phyloP scores from a whole-genome alignment of 1,140 invertebrate genomes.

The Oncopeltus fasciatus region DNA sequence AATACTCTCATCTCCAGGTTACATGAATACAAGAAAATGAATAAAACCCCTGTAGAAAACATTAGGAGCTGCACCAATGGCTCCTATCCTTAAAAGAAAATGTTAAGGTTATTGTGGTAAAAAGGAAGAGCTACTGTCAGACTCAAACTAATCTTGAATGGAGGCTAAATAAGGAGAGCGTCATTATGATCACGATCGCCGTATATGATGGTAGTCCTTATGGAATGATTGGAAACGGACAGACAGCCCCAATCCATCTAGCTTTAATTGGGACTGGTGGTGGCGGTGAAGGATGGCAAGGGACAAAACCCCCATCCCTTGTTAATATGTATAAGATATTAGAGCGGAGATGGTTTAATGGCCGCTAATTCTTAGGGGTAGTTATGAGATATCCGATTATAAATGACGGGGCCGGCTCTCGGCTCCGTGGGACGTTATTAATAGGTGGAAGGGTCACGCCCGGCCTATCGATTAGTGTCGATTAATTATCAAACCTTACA shows the following conservation, averaged over 20 bases:
- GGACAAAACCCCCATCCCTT: neutral
- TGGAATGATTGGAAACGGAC: constrained; percentile 3
- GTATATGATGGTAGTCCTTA: neutral
- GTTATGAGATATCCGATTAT: constrained; percentile 5
- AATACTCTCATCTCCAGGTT: no score
- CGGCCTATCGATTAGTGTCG: constrained; percentile 1
- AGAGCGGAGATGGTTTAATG: constrained; percentile 1
- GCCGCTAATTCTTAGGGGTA: constrained; percentile 6
- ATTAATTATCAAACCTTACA: constrained; percentile 1
- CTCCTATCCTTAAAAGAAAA: no score
- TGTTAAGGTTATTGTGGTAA: no score
- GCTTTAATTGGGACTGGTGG: neutral
- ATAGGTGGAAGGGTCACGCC: constrained; percentile 7
- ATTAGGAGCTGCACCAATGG: no score
- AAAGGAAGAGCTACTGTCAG: neutral
- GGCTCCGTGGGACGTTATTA: constrained; percentile 3
- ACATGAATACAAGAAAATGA: no score
- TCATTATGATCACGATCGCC: neutral
- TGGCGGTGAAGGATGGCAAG: constrained; percentile 1
- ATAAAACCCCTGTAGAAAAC: no score
- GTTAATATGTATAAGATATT: constrained; percentile 10
- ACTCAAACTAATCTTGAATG: neutral
- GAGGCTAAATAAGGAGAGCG: neutral
- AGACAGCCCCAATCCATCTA: neutral
- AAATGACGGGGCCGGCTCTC: neutral